These are phyloP conservation scores for Buceros bicornis DNA, from an alignment of 2,797 vertebrate species.

Conservation along the genomic window DNA sequence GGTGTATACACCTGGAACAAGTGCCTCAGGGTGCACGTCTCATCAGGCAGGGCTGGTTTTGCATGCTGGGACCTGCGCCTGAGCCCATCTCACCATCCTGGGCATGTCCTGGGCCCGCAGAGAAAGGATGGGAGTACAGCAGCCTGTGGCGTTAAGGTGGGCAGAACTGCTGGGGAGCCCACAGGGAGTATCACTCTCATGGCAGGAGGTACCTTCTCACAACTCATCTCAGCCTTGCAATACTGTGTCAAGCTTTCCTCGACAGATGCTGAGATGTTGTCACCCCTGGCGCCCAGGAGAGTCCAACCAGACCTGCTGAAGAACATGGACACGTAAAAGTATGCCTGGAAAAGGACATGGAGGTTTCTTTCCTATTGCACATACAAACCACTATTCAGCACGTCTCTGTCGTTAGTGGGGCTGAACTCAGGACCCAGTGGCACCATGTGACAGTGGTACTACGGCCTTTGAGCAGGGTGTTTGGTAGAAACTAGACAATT, in stretches of 20 bases:
- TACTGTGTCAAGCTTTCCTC: accelerated
- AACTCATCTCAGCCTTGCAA: not conserved
- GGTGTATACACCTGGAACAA: not conserved
- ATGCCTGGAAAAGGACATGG: not conserved
- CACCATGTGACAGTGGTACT: not conserved
- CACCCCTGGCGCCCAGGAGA: not conserved
- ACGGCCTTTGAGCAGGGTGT: not conserved
- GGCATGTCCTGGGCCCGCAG: not conserved
- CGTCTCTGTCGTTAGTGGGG: not conserved
- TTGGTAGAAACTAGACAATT: not conserved
- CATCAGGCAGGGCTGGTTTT: not conserved
- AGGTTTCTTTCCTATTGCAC: not conserved
- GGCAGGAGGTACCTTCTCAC: not conserved
- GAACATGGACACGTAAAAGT: not conserved
- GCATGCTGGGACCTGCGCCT: not conserved
- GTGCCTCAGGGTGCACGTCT: not conserved
- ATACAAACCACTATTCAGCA: not conserved
- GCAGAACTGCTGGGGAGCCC: not conserved
- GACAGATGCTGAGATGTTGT: not conserved
- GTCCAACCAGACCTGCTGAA: not conserved
- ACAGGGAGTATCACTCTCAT: not conserved
- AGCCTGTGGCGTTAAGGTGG: not conserved
- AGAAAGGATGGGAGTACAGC: not conserved
- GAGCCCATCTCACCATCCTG: not conserved
- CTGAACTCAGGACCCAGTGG: not conserved